A percentile compares a stretch with the other conserved stretches of the same genome.
Conservation (phyloP, 2,113 vertebrate genomes). For the Bungarus multicinctus region DNA sequence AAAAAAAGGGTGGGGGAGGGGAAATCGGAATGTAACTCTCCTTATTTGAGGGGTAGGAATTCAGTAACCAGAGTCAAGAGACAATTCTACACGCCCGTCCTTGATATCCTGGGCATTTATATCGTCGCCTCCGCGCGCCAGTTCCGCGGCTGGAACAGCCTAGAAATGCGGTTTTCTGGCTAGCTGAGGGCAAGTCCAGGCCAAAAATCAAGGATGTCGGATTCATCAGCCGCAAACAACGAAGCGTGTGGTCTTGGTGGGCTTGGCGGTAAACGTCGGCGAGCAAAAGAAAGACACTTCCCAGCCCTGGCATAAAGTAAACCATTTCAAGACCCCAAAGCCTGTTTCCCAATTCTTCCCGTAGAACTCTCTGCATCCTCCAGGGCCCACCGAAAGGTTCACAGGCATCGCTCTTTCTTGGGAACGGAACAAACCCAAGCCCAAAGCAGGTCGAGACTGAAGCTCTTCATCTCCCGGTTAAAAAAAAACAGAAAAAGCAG, state of each 20-base stretch:
- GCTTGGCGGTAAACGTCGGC: not conserved
- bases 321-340: not conserved
- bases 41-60: not conserved
- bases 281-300: not conserved
- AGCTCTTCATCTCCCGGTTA: not conserved
- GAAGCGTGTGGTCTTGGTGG: not conserved
- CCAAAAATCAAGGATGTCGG: slow-evolving; percentile 16
- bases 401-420: not conserved
- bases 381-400: not conserved
- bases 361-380: not conserved
- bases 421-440: not conserved
- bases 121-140: not conserved
- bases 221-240: not conserved
- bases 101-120: not conserved
- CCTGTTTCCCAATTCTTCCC: not conserved
- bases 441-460: not conserved
- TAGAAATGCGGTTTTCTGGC: not conserved
- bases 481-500: not conserved
- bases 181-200: not conserved
- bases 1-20: too few relatives aligned
- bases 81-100: not conserved
- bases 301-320: not conserved
- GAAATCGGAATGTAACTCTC: not conserved
- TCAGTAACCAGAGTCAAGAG: not conserved
- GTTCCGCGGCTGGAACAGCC: not conserved